Conservation (phyloP, 2,797 vertebrate genomes). For the Alosa sapidissima region DNA sequence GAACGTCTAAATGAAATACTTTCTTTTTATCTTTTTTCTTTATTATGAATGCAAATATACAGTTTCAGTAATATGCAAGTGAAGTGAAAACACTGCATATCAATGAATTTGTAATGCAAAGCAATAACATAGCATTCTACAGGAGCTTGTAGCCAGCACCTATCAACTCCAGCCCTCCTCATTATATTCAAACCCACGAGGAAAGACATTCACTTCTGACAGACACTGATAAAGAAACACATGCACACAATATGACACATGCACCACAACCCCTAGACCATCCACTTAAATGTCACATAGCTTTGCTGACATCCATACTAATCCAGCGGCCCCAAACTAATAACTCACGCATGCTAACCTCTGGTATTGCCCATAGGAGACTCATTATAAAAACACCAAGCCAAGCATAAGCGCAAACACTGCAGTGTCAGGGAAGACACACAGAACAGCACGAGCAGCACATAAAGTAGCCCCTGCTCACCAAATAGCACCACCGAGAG, state of each 20-base stretch:
- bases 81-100: not conserved
- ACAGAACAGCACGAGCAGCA: not conserved
- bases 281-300: not conserved
- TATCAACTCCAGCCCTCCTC: not conserved
- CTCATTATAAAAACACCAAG: slow-evolving; percentile 6
- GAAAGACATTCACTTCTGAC: not conserved
- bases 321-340: not conserved
- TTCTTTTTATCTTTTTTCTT: not conserved
- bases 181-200: not conserved
- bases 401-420: not conserved
- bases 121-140: not conserved
- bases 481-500: not conserved
- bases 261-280: not conserved
- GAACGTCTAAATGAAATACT: not conserved
- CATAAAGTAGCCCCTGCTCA: not conserved
- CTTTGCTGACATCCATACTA: not conserved
- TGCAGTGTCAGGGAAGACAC: slow-evolving; percentile 15
- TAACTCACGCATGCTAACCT: not conserved
- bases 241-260: not conserved
- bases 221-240: not conserved
- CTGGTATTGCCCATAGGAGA: slow-evolving; percentile 6
- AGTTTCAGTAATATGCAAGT: not conserved
- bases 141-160: not conserved
- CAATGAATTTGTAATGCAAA: not conserved
- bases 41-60: not conserved